Evolutionary conservation across 2,797 vertebrate species (phyloP).

Genomic region (Thripadectes ignobilis): DNA sequence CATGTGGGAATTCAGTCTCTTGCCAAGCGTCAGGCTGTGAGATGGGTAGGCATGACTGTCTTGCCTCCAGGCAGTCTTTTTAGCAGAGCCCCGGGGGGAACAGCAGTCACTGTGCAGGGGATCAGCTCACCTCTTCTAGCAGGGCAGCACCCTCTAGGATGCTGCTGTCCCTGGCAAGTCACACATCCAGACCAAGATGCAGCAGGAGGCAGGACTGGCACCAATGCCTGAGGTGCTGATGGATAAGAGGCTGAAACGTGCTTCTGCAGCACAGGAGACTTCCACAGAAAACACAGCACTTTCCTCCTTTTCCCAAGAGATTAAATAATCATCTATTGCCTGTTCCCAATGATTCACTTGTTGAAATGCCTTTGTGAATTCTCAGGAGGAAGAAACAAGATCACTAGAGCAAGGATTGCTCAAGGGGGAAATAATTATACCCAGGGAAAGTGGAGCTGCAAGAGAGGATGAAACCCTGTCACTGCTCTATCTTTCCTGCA

Average conservation of each 20-base stretch:
- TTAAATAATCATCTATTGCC: not conserved
- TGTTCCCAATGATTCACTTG: not conserved
- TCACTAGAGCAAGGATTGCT: not conserved
- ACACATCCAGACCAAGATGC: not conserved
- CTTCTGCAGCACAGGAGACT: not conserved
- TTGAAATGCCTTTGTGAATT: not conserved
- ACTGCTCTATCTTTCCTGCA: not conserved
- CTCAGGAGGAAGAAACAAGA: not conserved
- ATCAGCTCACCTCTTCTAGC: not conserved
- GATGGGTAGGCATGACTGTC: not conserved
- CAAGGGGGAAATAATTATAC: not conserved
- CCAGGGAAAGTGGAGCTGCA: not conserved
- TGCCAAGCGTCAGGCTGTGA: not conserved
- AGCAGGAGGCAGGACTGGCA: not conserved
- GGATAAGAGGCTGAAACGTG: not conserved
- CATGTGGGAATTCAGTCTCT: not conserved
- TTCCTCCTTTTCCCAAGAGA: not conserved
- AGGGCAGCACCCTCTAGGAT: not conserved
- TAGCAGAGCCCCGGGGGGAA: not conserved
- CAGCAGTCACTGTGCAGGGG: rapidly evolving
- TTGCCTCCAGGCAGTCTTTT: not conserved
- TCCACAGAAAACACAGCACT: not conserved
- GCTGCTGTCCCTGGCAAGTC: not conserved
- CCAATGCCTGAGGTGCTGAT: not conserved
- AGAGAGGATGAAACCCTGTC: not conserved